Conservation (phyloP, 2,797 vertebrate genomes). For the Gadopsis bispinosus region DNA sequence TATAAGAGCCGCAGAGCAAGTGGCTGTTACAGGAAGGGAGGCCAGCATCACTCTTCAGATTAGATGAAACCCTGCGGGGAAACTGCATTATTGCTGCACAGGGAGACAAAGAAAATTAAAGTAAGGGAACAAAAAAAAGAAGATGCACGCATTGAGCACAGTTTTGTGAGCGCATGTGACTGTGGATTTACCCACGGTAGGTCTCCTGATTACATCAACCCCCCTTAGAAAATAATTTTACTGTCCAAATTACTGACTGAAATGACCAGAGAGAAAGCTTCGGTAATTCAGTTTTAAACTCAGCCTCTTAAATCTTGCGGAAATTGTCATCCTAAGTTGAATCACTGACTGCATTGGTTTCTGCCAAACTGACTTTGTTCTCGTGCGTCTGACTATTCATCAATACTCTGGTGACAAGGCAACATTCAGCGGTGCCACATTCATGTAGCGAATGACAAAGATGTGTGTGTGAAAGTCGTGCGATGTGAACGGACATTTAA, state of each 20-base stretch:
- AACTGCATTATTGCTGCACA: background rate
- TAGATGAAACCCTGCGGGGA: constrained; percentile 1
- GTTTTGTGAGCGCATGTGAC: background rate
- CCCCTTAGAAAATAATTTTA: too few relatives aligned
- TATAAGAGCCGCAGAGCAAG: background rate
- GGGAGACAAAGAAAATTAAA: background rate
- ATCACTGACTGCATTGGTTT: background rate
- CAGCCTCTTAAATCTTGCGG: too few relatives aligned
- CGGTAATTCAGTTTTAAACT: too few relatives aligned
- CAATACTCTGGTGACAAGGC: background rate
- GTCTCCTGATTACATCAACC: background rate
- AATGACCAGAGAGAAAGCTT: too few relatives aligned
- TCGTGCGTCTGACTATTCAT: background rate
- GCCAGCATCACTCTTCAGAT: background rate
- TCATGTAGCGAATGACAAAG: background rate
- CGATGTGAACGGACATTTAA: too few relatives aligned
- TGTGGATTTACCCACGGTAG: background rate
- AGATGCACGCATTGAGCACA: background rate
- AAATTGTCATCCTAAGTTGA: background rate
- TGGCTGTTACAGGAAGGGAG: too few relatives aligned
- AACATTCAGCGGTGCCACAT: background rate
- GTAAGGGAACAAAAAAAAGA: background rate
- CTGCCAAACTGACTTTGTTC: too few relatives aligned
- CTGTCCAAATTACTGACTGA: background rate
- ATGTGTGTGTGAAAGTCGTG: background rate